Evolutionary conservation across 2,888 invertebrate species (phyloP), one percentile per base, ranked within the genome.

Genomic region (Chymomyza fuscimana): DNA sequence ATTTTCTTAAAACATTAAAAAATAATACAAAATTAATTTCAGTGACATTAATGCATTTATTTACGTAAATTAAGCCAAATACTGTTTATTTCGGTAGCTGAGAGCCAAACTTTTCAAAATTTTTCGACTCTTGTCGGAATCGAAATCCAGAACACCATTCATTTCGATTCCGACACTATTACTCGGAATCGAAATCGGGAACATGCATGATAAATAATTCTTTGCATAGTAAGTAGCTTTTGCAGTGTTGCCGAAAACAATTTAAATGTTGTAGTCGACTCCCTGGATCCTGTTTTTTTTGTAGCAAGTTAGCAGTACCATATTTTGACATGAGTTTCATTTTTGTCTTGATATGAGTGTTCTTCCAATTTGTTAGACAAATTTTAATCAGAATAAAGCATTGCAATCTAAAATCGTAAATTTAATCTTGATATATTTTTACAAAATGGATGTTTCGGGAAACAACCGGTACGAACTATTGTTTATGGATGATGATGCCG

Each of bases 381-480:
- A n/a, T 59, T 59, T 59, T 9, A 59, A 59, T 59, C 32, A 22
- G 16, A 32, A 9, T 25, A 25, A 25, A 59, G 12, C 10, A 22
- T 29, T 19, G 32, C 25, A 19, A 29, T 59, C 32, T 29, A 4
- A 7, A 29, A 6, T 1, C 59, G 22, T 59, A 59, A 59, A 59
- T 10, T 12, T 59, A 59, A 12, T 59, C 12, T 25, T 15, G n/a
- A 59, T 19, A 25, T 10, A 29, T 10, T 6, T 72, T 80, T 69
- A 12, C 46, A 82, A 66, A 62, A 91, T 91, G 91, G 91, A 91
- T 69, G 88, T 70, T 72, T 83, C 90, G 50, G 89, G 86, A 70
- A 89, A 89, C 64, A 91, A 91, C 86, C 91, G 91, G n/a, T 91
- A 91, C 75, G 90, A 90, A 73, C 77, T 91, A 81, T 90, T 91